These are phyloP conservation scores for Melanotaenia parkinsoni DNA, from an alignment of 2,797 vertebrate genomes.

Conservation along the genomic window DNA sequence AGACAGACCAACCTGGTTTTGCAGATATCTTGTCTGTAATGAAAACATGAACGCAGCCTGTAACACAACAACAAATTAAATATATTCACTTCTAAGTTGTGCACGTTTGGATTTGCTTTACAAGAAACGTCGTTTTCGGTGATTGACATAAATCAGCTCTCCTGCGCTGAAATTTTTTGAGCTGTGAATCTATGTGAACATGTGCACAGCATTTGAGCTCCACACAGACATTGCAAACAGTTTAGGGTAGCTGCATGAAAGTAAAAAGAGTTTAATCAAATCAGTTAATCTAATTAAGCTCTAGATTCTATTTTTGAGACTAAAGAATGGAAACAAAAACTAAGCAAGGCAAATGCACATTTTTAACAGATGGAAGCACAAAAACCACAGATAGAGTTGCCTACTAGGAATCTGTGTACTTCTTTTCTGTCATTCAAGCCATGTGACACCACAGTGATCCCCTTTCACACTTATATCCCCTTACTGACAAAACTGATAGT, in stretches of 20 bases:
- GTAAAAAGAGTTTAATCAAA: not conserved
- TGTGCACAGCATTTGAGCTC: not conserved
- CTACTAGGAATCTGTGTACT: no score
- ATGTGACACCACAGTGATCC: no score
- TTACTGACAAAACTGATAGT: no score
- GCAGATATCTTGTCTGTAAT: conserved; percentile 73
- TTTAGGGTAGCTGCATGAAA: not conserved
- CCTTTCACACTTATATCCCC: no score
- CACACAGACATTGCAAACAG: not conserved
- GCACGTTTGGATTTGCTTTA: not conserved
- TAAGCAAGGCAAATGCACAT: no score
- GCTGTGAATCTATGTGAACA: not conserved
- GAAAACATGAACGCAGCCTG: conserved; percentile 79
- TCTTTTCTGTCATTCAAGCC: no score
- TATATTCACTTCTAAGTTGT: not conserved
- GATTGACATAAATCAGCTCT: not conserved
- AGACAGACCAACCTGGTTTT: conserved; percentile 74
- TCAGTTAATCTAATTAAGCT: not conserved
- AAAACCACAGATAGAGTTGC: no score
- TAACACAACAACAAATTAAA: not conserved
- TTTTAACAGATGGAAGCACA: no score
- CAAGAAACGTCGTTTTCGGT: not conserved
- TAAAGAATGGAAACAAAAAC: no score
- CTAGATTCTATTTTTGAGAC: not conserved
- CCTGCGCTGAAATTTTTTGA: not conserved